A percentile compares a stretch with the other conserved stretches of the same genome.
phyloP scores from a whole-genome alignment of 2,113 vertebrate species.

The Oophaga pumilio region DNA sequence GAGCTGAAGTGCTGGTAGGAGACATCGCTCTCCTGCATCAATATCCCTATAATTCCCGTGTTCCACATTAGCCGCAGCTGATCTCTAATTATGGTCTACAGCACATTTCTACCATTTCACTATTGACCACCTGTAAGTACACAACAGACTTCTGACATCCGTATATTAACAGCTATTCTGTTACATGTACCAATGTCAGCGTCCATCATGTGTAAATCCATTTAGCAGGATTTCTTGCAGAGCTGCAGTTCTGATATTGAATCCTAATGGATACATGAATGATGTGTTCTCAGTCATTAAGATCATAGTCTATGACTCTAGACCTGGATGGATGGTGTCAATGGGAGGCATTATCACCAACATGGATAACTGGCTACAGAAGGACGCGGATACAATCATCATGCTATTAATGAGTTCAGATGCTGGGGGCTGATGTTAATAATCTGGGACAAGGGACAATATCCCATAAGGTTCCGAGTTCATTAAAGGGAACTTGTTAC shows the following conservation, averaged over 20 bases:
- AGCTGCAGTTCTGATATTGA: neutral
- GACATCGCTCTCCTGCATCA: neutral
- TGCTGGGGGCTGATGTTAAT: too few relatives aligned
- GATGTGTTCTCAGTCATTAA: neutral
- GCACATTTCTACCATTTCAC: neutral
- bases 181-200: neutral
- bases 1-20: neutral
- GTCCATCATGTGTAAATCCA: conserved; percentile 20
- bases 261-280: neutral
- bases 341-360: neutral
- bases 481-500: too few relatives aligned
- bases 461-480: too few relatives aligned
- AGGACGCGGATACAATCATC: neutral
- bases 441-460: too few relatives aligned
- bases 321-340: neutral
- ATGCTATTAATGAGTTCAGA: neutral
- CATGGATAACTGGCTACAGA: neutral
- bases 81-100: neutral
- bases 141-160: neutral
- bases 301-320: neutral
- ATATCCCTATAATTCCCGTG: neutral
- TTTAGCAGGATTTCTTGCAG: neutral
- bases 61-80: neutral
- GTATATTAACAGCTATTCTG: neutral
- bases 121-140: neutral